Conservation (phyloP, 2,113 vertebrate species). For the Ceyx margarethae region DNA sequence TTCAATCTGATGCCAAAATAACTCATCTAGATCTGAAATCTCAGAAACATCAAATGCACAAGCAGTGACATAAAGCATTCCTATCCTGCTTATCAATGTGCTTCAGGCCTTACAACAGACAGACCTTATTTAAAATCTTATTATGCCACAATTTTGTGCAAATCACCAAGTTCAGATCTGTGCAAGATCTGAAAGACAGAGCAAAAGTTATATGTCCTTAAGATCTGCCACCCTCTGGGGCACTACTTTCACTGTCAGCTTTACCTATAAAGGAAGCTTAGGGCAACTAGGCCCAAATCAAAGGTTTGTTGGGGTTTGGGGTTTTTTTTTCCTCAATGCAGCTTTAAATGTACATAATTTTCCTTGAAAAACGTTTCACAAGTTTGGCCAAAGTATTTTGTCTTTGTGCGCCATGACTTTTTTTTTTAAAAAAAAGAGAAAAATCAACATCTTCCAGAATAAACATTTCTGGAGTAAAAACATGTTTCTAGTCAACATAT, state of each 20-base stretch:
- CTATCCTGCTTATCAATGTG: not conserved
- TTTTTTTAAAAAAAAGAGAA: not conserved
- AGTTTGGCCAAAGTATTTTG: not conserved
- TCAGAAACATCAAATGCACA: not conserved
- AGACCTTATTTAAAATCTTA: not conserved
- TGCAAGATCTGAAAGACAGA: not conserved
- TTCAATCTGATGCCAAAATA: not conserved
- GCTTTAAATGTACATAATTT: not conserved
- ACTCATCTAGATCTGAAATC: not conserved
- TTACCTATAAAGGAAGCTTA: not conserved
- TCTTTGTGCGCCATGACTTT: not conserved
- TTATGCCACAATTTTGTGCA: not conserved
- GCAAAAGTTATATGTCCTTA: not conserved
- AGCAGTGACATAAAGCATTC: not conserved
- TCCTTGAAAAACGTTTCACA: not conserved
- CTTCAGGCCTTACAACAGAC: not conserved
- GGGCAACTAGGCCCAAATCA: not conserved
- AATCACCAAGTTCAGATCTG: not conserved
- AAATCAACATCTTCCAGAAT: not conserved
- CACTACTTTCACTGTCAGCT: not conserved
- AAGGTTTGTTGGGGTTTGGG: not conserved
- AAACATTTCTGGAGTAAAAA: constrained; percentile 5
- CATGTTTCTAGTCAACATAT: not conserved
- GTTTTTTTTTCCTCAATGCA: not conserved
- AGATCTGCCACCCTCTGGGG: not conserved